Conservation (phyloP, 2,113 vertebrate genomes). For the Tringa solitaria region DNA sequence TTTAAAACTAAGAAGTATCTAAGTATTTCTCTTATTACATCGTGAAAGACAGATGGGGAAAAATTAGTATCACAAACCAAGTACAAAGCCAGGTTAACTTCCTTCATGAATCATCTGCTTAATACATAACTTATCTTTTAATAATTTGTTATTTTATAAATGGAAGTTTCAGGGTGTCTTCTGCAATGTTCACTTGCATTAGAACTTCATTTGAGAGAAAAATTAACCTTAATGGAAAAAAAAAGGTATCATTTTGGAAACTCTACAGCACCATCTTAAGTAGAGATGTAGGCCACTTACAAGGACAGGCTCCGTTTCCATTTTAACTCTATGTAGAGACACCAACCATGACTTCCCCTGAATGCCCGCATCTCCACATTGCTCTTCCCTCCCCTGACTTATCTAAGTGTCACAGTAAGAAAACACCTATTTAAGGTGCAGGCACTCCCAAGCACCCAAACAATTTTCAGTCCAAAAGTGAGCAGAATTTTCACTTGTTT, state of each 20-base stretch:
- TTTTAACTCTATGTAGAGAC: background rate
- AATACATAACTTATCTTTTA: background rate
- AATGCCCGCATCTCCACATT: background rate
- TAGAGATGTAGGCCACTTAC: background rate
- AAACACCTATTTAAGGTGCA: fast-evolving
- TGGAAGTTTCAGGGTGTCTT: background rate
- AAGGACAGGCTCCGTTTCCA: background rate
- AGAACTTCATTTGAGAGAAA: background rate
- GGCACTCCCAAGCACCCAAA: background rate
- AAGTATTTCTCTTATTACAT: background rate
- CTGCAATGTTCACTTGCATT: background rate
- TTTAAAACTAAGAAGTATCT: background rate
- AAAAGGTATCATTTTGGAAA: background rate
- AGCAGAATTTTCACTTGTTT: background rate
- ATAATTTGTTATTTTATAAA: background rate
- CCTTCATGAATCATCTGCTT: background rate
- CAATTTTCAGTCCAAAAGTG: background rate
- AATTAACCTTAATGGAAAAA: background rate
- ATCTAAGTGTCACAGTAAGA: background rate
- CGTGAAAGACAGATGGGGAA: background rate
- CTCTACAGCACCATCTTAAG: background rate
- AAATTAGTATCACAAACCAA: background rate
- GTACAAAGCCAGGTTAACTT: background rate
- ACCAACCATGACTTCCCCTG: background rate
- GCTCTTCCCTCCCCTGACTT: background rate